Evolutionary conservation across 2,113 vertebrate genomes (phyloP).

Genomic region (Oenanthe oenanthe): DNA sequence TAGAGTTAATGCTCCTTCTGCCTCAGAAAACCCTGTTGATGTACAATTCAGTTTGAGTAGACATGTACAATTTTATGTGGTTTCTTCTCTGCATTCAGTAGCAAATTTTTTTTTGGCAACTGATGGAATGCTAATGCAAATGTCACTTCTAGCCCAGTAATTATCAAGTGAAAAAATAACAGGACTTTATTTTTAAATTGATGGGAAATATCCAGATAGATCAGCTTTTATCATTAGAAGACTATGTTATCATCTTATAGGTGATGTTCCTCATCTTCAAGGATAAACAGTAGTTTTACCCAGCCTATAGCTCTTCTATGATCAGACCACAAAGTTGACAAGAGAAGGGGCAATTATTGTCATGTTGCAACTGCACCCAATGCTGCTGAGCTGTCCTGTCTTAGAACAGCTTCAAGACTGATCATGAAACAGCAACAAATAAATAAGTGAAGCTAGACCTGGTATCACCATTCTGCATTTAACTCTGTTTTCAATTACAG

Average conservation of each 20-base stretch:
- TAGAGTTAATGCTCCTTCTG: background rate
- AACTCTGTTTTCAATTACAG: background rate
- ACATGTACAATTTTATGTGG: background rate
- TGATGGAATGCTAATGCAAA: background rate
- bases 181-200: background rate
- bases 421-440: background rate
- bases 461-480: background rate
- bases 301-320: background rate
- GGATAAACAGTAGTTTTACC: background rate
- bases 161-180: background rate
- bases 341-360: background rate
- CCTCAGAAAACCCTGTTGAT: background rate
- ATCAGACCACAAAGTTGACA: background rate
- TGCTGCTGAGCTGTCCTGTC: background rate
- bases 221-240: background rate
- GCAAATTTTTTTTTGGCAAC: background rate
- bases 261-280: background rate
- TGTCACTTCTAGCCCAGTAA: background rate
- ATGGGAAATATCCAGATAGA: background rate
- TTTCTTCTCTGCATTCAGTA: background rate
- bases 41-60: background rate
- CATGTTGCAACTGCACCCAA: fast-evolving
- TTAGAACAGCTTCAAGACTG: background rate
- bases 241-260: background rate
- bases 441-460: background rate